Base-by-base conservation (phyloP, 2,888 invertebrate species). In the Apotomis turbidana region DNA sequence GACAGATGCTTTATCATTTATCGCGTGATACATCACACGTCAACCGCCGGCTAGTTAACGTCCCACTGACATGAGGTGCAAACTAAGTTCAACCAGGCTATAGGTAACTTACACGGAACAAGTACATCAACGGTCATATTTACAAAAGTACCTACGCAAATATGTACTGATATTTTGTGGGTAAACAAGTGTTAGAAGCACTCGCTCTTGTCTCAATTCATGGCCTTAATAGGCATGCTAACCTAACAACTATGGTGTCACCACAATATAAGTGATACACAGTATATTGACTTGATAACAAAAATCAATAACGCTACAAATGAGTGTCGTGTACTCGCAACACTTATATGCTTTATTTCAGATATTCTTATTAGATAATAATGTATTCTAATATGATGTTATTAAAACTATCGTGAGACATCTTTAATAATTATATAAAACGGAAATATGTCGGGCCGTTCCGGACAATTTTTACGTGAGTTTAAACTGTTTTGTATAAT, bases 121-220 rank as follows among this genome's bases (percentile, higher is more conserved):
- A 49, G 4, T 49, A 49, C 36, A 57, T 57, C 27, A 57, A 12
- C 36, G 10, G 57, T 36, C 12, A 12, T 57, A 58, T 12, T 41
- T 3, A 38, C 58, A 44, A 60, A 60, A 44, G 44, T 13, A 44
- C n/a, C 9, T 44, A 60, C n/a, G n/a, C 59, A 49, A 49, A 49
- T 49, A 49, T 10, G 49, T 10, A 3, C 49, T 13, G n/a, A 46
- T 44, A 44, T 36, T 36, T 15, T 49, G 6, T 61, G 49, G 46
- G 10, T 49, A 27, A 51, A 61, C 36, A 51, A 68, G 51, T 36
- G 46, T 36, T 60, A 52, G 49, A 57, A 59, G 27, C 15, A 27
- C 8, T 46, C 13, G 46, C 51, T 64, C 46, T 70, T 59, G 27
- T 66, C 27, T 60, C 60, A 71, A 60, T 71, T 66, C 63, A 60